Evolutionary conservation across 1,140 invertebrate genomes (phyloP).

Genomic region (Magallana gigas): DNA sequence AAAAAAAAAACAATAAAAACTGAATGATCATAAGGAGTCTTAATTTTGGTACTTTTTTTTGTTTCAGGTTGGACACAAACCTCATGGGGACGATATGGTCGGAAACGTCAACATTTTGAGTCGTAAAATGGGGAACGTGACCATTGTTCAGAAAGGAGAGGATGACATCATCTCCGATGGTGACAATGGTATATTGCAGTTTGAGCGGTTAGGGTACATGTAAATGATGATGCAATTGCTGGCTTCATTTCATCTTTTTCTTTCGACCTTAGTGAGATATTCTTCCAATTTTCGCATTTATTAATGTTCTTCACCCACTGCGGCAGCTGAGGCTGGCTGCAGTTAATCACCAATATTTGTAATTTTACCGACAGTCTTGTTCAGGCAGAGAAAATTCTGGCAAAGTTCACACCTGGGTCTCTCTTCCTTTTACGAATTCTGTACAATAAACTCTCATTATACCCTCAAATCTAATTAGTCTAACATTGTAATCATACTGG

Average conservation of each 20-base stretch:
- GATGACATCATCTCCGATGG: slow-evolving; percentile 89
- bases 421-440: not conserved
- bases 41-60: not conserved
- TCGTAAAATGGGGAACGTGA: slow-evolving; percentile 83
- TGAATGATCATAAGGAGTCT: no score
- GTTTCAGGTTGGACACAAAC: slow-evolving; percentile 53
- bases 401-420: slow-evolving; percentile 17
- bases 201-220: not conserved
- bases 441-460: slow-evolving; percentile 20
- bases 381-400: slow-evolving; percentile 13
- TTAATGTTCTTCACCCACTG: not conserved
- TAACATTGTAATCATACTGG: slow-evolving; percentile 27
- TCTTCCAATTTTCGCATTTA: not conserved
- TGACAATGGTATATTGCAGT: slow-evolving; percentile 77
- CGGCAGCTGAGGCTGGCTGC: not conserved
- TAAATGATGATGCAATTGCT: not conserved
- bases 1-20: no score
- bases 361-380: not conserved
- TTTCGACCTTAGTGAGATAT: not conserved
- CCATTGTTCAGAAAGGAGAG: slow-evolving; percentile 89
- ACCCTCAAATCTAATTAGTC: slow-evolving; percentile 19
- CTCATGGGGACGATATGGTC: slow-evolving; percentile 64
- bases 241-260: not conserved
- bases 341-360: not conserved
- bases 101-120: slow-evolving; percentile 76